Percentiles rank a stretch among this genome's conserved stretches.
Conservation (phyloP, 2,113 vertebrate species). For the Neotoma lepida region DNA sequence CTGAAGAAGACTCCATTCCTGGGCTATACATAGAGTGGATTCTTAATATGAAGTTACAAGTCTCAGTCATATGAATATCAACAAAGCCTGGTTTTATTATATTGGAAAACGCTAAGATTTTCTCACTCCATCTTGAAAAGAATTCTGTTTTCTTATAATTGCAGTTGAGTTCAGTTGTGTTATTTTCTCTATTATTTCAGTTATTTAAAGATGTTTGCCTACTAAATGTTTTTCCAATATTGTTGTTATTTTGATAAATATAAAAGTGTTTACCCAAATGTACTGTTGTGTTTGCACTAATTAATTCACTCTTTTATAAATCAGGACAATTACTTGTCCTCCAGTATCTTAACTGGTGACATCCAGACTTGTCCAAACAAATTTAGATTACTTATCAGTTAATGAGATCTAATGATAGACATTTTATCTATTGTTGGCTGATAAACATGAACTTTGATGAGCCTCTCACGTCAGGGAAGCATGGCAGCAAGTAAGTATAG, state of each 20-base stretch:
- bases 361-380: background rate
- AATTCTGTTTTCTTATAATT: background rate
- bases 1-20: background rate
- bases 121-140: background rate
- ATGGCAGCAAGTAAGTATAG: background rate
- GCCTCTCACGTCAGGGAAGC: background rate
- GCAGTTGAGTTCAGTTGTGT: background rate
- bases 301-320: background rate
- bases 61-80: background rate
- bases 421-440: background rate
- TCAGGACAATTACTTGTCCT: background rate
- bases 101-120: background rate
- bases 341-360: background rate
- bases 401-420: no score
- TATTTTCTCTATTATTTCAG: background rate
- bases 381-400: background rate
- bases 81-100: background rate
- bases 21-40: background rate
- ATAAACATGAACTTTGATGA: background rate
- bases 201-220: background rate
- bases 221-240: background rate
- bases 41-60: background rate
- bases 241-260: background rate
- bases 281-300: background rate
- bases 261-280: background rate